Base-by-base conservation (phyloP, 2,113 vertebrate genomes). In the Prunella himalayana region DNA sequence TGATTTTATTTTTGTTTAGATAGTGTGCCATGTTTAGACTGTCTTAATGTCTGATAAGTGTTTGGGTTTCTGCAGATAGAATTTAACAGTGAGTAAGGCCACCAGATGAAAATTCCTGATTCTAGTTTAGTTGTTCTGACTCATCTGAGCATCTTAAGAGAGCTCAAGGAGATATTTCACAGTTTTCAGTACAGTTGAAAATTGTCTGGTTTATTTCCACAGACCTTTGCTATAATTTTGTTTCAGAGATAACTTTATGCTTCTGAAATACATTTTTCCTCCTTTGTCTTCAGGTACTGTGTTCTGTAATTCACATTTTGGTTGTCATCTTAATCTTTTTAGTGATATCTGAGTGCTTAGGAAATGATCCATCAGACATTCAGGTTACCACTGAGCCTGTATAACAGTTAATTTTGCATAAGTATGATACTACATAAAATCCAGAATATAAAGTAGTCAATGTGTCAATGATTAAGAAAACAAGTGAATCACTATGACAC, bases 311-410 rank as follows among this genome's bases (percentile, higher is more conserved):
- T 76, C 15, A 79, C 15, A n/a, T 89, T 60, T 86, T 3, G 2
- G 15, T 37, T 27, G 17, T 39, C 59, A 70, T 39, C 37, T 57
- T 94, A 65, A 86, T 70, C 16, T 91, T 95, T 93, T 90, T 75
- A 64, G 28, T 73, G 9, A 41, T 90, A 76, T 14, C 63, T 27
- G 39, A 84, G 30, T 84, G 20, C 44, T 94, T 90, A 93, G 57
- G 37, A 92, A 94, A 83, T 54, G 18, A 92, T 82, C 59, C 86
- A 49, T 69, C 33, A 92, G 82, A 78, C 44, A n/a, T 33, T 73
- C 28, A 89, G 16, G 35, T 47, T 90, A 88, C 39, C 64, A 51
- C 53, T 72, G 92, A 44, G 30, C 76, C 85, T 78, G 42, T 25
- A 21, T 21, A 70, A 13, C 59, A 85, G 72, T 79, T 33, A 75